These are phyloP conservation scores for Troides aeacus DNA, from an alignment of 2,888 invertebrate genomes.

Conservation along the genomic window DNA sequence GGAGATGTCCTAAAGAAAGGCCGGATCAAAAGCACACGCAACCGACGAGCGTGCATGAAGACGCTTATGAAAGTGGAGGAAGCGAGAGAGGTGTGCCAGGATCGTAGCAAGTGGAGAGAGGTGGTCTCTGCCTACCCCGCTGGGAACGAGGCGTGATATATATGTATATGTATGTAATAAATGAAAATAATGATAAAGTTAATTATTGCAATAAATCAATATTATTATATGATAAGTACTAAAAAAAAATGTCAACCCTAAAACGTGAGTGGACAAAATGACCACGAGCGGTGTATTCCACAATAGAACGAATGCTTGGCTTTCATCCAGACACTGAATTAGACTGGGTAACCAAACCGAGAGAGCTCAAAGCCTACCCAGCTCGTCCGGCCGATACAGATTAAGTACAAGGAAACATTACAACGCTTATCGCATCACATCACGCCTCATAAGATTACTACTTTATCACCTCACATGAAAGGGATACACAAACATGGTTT, in stretches of 20 bases:
- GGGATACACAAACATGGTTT: not conserved
- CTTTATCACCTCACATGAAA: slow-evolving; percentile 14
- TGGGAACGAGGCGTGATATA: too few species aligned
- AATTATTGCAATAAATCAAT: too few species aligned
- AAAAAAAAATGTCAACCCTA: slow-evolving; percentile 42
- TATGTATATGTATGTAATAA: too few species aligned
- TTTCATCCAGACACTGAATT: slow-evolving; percentile 70
- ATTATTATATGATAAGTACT: too few species aligned
- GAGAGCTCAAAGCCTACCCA: slow-evolving; percentile 27
- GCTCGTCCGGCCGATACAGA: slow-evolving; percentile 13
- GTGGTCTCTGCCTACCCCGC: too few species aligned
- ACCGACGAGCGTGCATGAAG: too few species aligned
- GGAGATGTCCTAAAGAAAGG: too few species aligned
- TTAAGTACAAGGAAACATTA: slow-evolving; percentile 10
- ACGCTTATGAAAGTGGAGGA: too few species aligned
- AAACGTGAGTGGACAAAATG: slow-evolving; percentile 58
- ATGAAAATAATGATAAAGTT: too few species aligned
- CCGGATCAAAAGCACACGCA: too few species aligned
- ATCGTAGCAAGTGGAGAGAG: too few species aligned
- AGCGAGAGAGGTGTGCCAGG: too few species aligned
- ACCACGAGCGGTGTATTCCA: slow-evolving; percentile 54
- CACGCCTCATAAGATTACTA: slow-evolving; percentile 12
- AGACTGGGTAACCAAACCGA: slow-evolving; percentile 52
- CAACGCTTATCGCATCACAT: slow-evolving; percentile 1
- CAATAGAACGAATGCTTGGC: slow-evolving; percentile 76